Conservation (phyloP, 1,140 invertebrate genomes). For the Coptotermes formosanus region DNA sequence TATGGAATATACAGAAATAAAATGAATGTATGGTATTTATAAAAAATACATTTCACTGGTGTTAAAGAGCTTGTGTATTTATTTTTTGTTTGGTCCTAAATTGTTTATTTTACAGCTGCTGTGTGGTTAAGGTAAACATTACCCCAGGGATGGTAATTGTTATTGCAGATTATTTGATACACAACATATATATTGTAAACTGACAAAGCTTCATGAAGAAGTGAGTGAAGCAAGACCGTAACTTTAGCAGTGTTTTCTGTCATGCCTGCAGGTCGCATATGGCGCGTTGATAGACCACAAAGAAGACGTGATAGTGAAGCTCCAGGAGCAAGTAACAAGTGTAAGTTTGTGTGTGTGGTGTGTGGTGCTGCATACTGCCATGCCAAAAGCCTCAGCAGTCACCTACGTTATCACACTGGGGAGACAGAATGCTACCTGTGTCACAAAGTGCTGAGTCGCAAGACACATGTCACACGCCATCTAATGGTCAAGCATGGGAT, state of each 20-base stretch:
- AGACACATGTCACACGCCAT: slow-evolving; percentile 26
- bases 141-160: too few species aligned
- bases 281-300: background rate
- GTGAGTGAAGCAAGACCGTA: background rate
- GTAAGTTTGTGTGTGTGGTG: slow-evolving; percentile 33
- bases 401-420: slow-evolving; percentile 54
- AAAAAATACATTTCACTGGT: background rate
- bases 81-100: too few species aligned
- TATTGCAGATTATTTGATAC: too few species aligned
- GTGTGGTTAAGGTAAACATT: too few species aligned
- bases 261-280: background rate
- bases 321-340: background rate
- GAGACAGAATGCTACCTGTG: slow-evolving; percentile 43
- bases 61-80: background rate
- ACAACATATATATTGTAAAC: too few species aligned
- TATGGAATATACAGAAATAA: background rate
- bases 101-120: too few species aligned
- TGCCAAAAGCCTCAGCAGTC: slow-evolving; percentile 53
- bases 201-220: too few species aligned
- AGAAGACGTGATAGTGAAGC: background rate
- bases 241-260: background rate
- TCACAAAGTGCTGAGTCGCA: slow-evolving; percentile 30
- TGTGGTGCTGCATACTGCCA: slow-evolving; percentile 56
- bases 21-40: background rate
- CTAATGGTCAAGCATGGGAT: slow-evolving; percentile 23